Evolutionary conservation across 2,797 vertebrate species (phyloP), one percentile per base, ranked within the genome.

Genomic region (Acomys russatus): DNA sequence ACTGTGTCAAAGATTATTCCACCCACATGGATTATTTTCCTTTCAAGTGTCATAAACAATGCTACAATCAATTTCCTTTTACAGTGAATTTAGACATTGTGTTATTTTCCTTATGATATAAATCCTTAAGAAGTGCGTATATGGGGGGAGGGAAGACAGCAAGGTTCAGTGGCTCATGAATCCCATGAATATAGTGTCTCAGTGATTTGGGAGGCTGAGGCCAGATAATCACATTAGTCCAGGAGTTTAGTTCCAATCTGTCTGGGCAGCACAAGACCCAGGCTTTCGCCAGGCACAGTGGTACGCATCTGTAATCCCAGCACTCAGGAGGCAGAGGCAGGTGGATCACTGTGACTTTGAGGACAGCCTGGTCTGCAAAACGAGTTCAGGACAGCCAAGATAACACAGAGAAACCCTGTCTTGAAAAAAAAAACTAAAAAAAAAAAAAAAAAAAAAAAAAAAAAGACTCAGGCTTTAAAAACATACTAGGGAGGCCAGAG

Each of bases 1-100:
- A 63, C 33, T 35, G 10, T 90, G 70, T 44, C 49, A 78, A 38
- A 88, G 83, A 95, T 83, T 66, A 92, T 63, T 92, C 73, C 56
- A 49, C 25, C 49, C 56, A 2, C 66, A 4, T 30, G 59, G n/a
- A 54, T 66, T 20, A 59, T 14, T 88, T 88, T 61, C 25, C 22
- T 63, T 88, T 83, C 59, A 79, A 44, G 51, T 38, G n/a, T 92
- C 76, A 84, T 64, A 74, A 90, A 95, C 74, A 92, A 54, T 20
- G 64, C 78, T 66, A 78, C 9, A 1, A 35, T 74, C 86, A 85
- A 23, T n/a, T 49, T 84, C 9, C 77, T 88, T 93, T 90, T 63
- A 70, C 51, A 84, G 11, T 71, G 64, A 59, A 76, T 28, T 84
- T 74, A 82, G 56, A 61, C 6, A 61, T 23, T 59, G 33, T 82